Evolutionary conservation across 2,888 invertebrate genomes (phyloP).

Genomic region (Siphonodentalium dalli): DNA sequence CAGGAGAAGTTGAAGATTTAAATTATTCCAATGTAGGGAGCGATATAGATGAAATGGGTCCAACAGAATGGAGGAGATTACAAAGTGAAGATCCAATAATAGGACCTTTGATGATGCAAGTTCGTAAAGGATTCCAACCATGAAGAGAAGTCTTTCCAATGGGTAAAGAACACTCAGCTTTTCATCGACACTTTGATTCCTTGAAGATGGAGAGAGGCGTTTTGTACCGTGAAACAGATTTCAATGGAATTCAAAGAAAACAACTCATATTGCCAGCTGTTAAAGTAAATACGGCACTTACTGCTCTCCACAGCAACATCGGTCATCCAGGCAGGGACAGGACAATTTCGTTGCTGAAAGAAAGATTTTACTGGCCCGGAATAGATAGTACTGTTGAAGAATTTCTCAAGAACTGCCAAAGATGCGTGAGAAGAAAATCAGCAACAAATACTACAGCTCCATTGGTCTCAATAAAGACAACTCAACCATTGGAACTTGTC

Average conservation of each 20-base stretch:
- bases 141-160: too few species aligned
- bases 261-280: slow-evolving; percentile 13
- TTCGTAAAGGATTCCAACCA: too few species aligned
- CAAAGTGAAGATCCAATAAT: too few species aligned
- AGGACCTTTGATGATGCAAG: too few species aligned
- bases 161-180: too few species aligned
- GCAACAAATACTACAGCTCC: not conserved
- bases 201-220: slow-evolving; percentile 7
- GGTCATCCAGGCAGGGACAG: slow-evolving; percentile 21
- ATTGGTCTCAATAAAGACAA: not conserved
- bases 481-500: not conserved
- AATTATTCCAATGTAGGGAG: too few species aligned
- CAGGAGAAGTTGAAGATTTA: too few species aligned
- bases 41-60: too few species aligned
- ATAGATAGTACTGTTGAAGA: not conserved
- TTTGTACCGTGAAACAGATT: slow-evolving; percentile 1
- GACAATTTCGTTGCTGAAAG: slow-evolving; percentile 6
- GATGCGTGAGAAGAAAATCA: not conserved
- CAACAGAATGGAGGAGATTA: too few species aligned
- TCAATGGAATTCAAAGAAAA: not conserved
- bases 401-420: not conserved
- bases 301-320: slow-evolving; percentile 14
- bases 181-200: not conserved
- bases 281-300: not conserved
- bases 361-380: not conserved